Percentiles rank a stretch among this genome's conserved stretches.
Conservation (phyloP, 2,113 vertebrate genomes). For the Neodon shergylaensis region DNA sequence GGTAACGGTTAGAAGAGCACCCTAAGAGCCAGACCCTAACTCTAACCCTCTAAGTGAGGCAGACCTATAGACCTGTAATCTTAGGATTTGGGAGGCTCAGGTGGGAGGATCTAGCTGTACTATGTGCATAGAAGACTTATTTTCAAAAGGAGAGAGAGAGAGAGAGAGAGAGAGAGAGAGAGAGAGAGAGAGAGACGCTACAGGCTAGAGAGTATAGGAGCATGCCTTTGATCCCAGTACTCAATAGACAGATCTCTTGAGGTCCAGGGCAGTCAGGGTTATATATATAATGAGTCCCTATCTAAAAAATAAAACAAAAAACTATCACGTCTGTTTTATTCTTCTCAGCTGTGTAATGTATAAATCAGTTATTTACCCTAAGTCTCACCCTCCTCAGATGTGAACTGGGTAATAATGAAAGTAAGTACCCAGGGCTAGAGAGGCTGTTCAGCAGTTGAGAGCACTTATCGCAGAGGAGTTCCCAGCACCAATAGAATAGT, state of each 20-base stretch:
- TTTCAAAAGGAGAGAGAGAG: neutral
- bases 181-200: too few relatives aligned
- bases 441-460: neutral
- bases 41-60: neutral
- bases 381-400: neutral
- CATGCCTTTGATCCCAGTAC: neutral
- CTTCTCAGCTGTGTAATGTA: neutral
- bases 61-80: neutral
- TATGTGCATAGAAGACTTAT: neutral
- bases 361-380: conserved; percentile 11
- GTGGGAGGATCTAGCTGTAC: neutral
- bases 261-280: neutral
- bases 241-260: neutral
- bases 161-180: too few relatives aligned
- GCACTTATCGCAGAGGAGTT: neutral
- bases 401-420: conserved; percentile 9
- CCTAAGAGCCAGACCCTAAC: neutral
- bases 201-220: neutral
- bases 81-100: neutral
- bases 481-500: neutral
- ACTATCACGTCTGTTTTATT: neutral
- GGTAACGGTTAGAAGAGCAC: neutral
- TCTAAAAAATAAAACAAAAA: neutral
- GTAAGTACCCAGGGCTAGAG: neutral
- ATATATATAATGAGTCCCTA: neutral